phyloP scores from a whole-genome alignment of 2,888 invertebrate species.

The Bellardia pandia region DNA sequence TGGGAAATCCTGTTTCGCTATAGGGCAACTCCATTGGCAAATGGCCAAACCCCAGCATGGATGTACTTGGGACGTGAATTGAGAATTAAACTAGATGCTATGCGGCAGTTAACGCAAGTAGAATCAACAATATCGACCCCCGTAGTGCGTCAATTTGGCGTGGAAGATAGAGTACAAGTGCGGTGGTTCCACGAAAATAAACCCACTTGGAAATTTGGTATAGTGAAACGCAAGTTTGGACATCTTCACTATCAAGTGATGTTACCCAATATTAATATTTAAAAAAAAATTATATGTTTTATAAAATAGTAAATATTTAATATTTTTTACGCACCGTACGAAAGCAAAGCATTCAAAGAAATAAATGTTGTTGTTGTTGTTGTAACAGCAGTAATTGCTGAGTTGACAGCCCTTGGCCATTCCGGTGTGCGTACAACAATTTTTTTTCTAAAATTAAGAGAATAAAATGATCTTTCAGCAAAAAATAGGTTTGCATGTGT shows the following conservation, averaged over 20 bases:
- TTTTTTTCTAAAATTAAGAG: no score
- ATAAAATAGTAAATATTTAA: no score
- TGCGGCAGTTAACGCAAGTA: slow-evolving; percentile 14
- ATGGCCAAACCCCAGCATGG: slow-evolving; percentile 44
- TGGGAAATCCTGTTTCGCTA: slow-evolving; percentile 45
- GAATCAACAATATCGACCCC: neutral
- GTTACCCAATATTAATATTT: no score
- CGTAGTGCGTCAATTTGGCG: slow-evolving; percentile 34
- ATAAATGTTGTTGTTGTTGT: no score
- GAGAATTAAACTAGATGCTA: slow-evolving; percentile 51
- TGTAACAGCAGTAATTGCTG: no score
- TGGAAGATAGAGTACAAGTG: slow-evolving; percentile 58
- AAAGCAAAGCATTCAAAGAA: no score
- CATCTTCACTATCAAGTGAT: slow-evolving; percentile 24
- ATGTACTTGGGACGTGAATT: slow-evolving; percentile 48
- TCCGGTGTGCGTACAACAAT: no score
- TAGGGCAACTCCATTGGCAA: slow-evolving; percentile 53
- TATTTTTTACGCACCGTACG: no score
- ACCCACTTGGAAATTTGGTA: slow-evolving; percentile 42
- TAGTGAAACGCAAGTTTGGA: slow-evolving; percentile 9
- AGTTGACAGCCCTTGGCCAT: no score
- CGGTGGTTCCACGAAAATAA: slow-evolving; percentile 33
- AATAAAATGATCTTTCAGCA: no score
- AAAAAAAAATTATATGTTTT: no score
- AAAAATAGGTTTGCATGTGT: no score